Conservation (phyloP, 2,113 vertebrate genomes). For the Shinisaurus crocodilurus region DNA sequence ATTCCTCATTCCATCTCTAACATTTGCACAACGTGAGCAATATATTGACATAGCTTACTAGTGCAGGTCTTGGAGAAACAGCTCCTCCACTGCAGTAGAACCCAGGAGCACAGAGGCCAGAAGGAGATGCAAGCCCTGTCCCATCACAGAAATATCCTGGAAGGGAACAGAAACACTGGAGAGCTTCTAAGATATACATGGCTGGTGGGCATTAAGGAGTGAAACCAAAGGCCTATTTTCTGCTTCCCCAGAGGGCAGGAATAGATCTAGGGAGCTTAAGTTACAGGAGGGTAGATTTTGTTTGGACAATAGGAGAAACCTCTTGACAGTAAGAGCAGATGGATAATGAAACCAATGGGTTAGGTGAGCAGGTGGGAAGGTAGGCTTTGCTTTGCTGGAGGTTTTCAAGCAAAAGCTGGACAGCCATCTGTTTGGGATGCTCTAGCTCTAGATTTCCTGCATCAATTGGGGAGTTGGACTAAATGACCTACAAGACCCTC, state of each 20-base stretch:
- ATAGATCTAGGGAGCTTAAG: neutral
- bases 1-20: accelerated
- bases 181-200: accelerated
- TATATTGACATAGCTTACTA: conserved; percentile 33
- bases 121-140: conserved; percentile 78
- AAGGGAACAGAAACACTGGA: conserved; percentile 67
- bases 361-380: neutral
- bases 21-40: neutral
- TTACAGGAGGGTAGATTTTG: neutral
- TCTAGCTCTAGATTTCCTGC: neutral
- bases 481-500: too few species aligned
- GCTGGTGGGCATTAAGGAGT: neutral
- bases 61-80: conserved; percentile 72
- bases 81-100: conserved; percentile 85
- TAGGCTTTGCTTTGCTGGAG: neutral
- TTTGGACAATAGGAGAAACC: neutral
- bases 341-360: neutral
- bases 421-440: neutral
- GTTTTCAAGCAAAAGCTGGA: neutral
- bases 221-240: neutral
- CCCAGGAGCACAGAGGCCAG: conserved; percentile 84
- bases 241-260: neutral
- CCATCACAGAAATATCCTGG: conserved; percentile 85
- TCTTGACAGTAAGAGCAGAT: neutral
- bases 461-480: neutral